phyloP scores from a whole-genome alignment of 2,797 vertebrate genomes.

The Sebastolobus altivelis region DNA sequence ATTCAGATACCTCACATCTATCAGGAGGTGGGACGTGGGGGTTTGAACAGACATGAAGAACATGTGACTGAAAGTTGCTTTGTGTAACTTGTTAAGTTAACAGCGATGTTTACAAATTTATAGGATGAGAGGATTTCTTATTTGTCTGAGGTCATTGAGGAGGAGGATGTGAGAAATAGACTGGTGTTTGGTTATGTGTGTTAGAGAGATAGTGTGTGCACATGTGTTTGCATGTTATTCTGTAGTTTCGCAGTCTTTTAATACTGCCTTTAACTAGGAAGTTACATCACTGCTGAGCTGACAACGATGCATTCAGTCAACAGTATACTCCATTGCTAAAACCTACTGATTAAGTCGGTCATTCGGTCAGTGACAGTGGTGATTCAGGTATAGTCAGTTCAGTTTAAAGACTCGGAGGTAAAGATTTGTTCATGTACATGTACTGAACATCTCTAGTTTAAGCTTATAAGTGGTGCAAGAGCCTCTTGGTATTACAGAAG shows the following conservation, averaged over 20 bases:
- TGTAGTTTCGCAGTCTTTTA: background rate
- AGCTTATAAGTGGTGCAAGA: background rate
- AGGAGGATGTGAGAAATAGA: background rate
- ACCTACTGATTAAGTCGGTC: background rate
- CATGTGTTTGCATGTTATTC: background rate
- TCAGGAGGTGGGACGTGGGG: slow-evolving; percentile 19
- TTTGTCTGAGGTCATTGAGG: background rate
- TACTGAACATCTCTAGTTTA: background rate
- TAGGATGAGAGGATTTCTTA: background rate
- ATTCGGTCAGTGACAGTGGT: background rate
- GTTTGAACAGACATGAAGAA: background rate
- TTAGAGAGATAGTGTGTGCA: background rate
- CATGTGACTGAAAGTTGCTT: background rate
- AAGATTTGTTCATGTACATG: background rate
- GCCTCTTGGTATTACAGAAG: background rate
- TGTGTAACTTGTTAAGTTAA: background rate
- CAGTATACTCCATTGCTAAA: background rate
- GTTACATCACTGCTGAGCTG: background rate
- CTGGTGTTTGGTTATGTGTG: background rate
- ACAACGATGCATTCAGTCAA: background rate
- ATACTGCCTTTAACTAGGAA: background rate
- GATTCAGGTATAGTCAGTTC: background rate
- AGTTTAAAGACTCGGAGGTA: background rate
- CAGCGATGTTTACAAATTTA: background rate
- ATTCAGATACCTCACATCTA: slow-evolving; percentile 1